Conservation (phyloP, 2,113 vertebrate genomes). For the Melanerpes aurifrons region DNA sequence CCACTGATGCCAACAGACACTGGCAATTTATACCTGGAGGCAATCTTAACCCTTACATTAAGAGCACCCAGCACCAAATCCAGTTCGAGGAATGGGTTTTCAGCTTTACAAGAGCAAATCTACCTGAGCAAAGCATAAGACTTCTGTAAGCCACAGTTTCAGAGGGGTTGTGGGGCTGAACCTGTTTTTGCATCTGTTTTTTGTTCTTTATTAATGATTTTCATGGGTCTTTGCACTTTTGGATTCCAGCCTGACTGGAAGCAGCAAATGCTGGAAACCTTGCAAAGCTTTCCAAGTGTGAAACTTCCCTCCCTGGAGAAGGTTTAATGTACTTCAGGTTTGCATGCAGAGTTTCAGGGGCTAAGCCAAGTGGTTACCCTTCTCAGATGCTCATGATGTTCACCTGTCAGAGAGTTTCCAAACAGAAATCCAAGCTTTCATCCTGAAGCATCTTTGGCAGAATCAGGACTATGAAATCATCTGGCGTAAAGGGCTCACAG, state of each 20-base stretch:
- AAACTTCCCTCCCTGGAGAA: background rate
- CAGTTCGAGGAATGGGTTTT: background rate
- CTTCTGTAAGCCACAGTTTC: background rate
- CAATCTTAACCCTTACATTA: background rate
- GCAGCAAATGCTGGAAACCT: background rate
- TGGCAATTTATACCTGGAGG: background rate
- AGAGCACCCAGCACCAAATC: background rate
- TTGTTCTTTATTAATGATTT: slow-evolving; percentile 29
- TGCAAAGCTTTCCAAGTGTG: background rate
- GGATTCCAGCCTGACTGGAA: slow-evolving; percentile 38
- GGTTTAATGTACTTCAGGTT: background rate
- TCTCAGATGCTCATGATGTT: background rate
- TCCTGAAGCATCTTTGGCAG: background rate
- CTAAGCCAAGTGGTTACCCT: background rate
- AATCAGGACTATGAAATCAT: background rate
- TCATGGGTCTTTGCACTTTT: background rate
- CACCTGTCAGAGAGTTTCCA: background rate
- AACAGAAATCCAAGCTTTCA: background rate
- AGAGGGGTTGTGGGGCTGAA: background rate
- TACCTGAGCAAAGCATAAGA: background rate
- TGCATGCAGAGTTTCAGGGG: background rate
- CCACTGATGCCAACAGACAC: background rate
- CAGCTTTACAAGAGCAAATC: background rate
- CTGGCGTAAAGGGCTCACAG: background rate
- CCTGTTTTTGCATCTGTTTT: background rate